A percentile compares a stretch with the other conserved stretches of the same genome.
phyloP scores from a whole-genome alignment of 2,888 invertebrate genomes.

The Rhogogaster chlorosoma region DNA sequence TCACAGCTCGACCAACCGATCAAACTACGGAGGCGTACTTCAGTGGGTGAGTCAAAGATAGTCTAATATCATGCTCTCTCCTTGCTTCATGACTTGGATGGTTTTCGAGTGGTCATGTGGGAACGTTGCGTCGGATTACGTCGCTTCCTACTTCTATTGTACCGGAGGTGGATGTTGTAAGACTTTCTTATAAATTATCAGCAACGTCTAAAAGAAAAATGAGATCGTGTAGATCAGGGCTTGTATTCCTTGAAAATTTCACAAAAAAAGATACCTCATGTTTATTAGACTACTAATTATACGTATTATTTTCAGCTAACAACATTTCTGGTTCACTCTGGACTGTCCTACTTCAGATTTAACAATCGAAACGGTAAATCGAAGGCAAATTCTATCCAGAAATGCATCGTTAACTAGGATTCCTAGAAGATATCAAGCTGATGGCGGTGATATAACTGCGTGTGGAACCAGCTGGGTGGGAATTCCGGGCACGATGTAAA shows the following conservation, averaged over 20 bases:
- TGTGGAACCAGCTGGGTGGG: conserved; percentile 1
- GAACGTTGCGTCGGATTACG: conserved; percentile 7
- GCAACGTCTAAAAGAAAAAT: neutral
- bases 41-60: conserved; percentile 30
- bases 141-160: neutral
- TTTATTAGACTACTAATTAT: neutral
- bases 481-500: neutral
- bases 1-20: conserved; percentile 21
- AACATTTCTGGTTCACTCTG: neutral
- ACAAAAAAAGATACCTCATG: neutral
- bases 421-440: neutral
- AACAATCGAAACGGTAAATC: conserved; percentile 24
- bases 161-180: conserved; percentile 9
- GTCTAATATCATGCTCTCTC: conserved; percentile 27
- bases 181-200: conserved; percentile 8
- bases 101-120: conserved; percentile 41
- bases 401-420: conserved; percentile 13
- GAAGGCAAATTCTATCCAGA: conserved; percentile 21
- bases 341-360: neutral
- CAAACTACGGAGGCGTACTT: conserved; percentile 33
- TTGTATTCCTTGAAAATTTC: neutral
- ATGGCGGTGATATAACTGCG: neutral
- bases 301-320: neutral
- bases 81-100: conserved; percentile 29
- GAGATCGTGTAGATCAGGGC: neutral